Evolutionary conservation across 2,888 invertebrate genomes (phyloP), one percentile per base, ranked within the genome.

Genomic region (Pammene fasciana): DNA sequence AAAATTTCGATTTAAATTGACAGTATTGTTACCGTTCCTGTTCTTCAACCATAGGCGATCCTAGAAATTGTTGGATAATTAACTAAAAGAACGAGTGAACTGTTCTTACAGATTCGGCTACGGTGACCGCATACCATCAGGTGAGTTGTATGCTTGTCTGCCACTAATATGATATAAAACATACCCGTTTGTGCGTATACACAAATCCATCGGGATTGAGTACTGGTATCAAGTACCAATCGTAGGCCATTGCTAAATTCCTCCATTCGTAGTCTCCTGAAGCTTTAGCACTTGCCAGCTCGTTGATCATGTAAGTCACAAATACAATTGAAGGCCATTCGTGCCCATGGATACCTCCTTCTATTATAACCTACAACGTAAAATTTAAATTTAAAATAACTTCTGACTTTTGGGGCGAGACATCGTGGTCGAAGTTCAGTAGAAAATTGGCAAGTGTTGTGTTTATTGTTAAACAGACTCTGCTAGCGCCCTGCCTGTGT

Each of bases 121-220:
- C 26, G 1, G 26, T 26, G 2, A 26, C 26, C 26, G 26, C 26
- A 26, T 26, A 26, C 26, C 26, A 26, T 26, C 4, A 26, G 2
- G 26, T 26, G 4, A 26, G 26, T n/a, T n/a, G n/a, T 26, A 26
- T 38, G 38, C 9, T 38, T 38, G 38, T 38, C 26, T 26, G 26
- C 26, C 4, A 26, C 26, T 26, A 26, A 26, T 4, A 26, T 26
- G 26, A 26, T 26, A 3, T 26, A 26, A 26, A 26, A 43, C 78
- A 78, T 74, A 80, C 82, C 68, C 13, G 56, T 70, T 74, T 81
- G 61, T 82, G 78, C 13, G 78, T 81, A 56, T 82, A 95, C 11
- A 91, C 94, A 78, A 93, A 96, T 5, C 96, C 96, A 81, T 97
- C 97, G 7, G 96, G 97, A 85, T 97, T 97, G 18, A 94, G 84